These are phyloP conservation scores for Pachyrhynchus sulphureomaculatus DNA, from an alignment of 1,140 invertebrate genomes.

Conservation along the genomic window DNA sequence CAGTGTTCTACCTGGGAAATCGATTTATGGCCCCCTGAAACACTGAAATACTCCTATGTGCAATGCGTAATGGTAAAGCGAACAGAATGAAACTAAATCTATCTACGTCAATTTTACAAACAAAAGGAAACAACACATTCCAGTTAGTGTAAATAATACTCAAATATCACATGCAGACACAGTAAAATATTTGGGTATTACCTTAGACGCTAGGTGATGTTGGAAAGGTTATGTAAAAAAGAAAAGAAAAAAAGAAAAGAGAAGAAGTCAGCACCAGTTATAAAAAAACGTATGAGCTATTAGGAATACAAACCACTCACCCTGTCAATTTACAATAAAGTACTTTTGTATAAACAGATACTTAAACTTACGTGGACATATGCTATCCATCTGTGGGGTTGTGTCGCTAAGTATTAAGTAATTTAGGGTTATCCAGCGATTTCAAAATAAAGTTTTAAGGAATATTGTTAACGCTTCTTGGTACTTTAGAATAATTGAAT, in stretches of 20 bases:
- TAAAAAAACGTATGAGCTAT: slow-evolving; percentile 15
- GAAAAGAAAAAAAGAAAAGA: slow-evolving; percentile 27
- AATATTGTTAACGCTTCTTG: slow-evolving; percentile 27
- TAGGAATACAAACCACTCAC: slow-evolving; percentile 2
- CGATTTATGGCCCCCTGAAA: too few relatives aligned
- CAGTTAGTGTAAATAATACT: slow-evolving; percentile 19
- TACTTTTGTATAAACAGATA: slow-evolving; percentile 40
- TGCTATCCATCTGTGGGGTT: slow-evolving; percentile 37
- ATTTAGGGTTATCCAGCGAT: slow-evolving; percentile 32
- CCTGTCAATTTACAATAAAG: slow-evolving; percentile 36
- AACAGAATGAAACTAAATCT: slow-evolving; percentile 18
- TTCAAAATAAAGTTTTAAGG: slow-evolving; percentile 42
- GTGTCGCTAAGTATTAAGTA: slow-evolving; percentile 24
- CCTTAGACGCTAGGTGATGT: slow-evolving; percentile 34
- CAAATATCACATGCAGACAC: slow-evolving; percentile 11
- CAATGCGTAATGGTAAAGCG: too few relatives aligned
- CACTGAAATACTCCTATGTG: too few relatives aligned
- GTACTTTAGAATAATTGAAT: slow-evolving; percentile 17
- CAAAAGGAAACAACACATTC: slow-evolving; percentile 1
- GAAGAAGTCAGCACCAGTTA: slow-evolving; percentile 19
- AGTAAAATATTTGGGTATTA: slow-evolving; percentile 22
- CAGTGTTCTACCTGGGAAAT: too few relatives aligned
- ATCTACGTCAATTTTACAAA: slow-evolving; percentile 17
- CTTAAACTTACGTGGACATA: slow-evolving; percentile 41
- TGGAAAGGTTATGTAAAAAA: slow-evolving; percentile 38